Conservation (phyloP, 2,797 vertebrate genomes). For the Lagorchestes hirsutus region DNA sequence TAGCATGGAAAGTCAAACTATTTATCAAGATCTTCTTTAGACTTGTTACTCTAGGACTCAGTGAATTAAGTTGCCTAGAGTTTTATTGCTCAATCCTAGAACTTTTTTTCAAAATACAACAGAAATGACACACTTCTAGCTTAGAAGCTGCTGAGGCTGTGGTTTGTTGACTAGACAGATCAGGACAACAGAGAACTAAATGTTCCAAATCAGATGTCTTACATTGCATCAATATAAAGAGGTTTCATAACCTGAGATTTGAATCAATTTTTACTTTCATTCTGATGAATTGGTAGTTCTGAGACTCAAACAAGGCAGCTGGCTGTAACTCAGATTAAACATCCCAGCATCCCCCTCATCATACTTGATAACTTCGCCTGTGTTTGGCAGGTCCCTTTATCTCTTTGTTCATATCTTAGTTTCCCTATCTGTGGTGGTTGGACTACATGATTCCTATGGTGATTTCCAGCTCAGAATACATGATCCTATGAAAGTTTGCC, state of each 20-base stretch:
- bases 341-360: background rate
- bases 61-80: conserved; percentile 23
- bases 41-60: background rate
- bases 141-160: background rate
- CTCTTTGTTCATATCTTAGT: background rate
- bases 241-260: background rate
- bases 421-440: background rate
- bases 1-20: conserved; percentile 40
- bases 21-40: conserved; percentile 34
- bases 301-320: background rate
- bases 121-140: conserved; percentile 19
- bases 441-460: background rate
- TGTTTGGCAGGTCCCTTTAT: background rate
- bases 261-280: background rate
- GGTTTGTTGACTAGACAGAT: background rate
- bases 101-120: conserved; percentile 11
- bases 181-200: conserved; percentile 17
- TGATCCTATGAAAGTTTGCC: background rate
- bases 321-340: background rate
- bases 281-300: background rate
- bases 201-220: background rate
- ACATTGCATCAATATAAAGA: background rate
- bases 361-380: background rate
- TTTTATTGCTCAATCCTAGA: conserved; percentile 48
- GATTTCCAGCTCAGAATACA: background rate